phyloP scores from a whole-genome alignment of 2,113 vertebrate genomes.

The Rhabdornis inornatus region DNA sequence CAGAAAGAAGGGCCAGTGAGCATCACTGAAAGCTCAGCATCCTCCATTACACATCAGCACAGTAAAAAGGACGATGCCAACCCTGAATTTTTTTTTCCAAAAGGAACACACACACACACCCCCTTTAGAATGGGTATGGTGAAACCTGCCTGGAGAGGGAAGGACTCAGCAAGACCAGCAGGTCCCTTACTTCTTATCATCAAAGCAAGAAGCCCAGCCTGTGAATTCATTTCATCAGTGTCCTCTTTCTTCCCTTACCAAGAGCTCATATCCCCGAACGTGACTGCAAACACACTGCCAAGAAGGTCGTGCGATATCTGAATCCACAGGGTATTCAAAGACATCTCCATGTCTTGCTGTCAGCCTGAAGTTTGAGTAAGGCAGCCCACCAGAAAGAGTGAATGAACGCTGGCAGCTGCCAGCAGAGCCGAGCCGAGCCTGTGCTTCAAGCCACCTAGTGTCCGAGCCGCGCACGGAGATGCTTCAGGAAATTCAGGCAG shows the following conservation, averaged over 20 bases:
- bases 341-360: neutral
- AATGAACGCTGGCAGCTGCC: neutral
- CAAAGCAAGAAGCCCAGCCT: neutral
- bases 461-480: constrained; percentile 18
- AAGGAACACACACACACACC: neutral
- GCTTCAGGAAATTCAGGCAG: neutral
- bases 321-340: neutral
- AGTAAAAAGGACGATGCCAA: neutral
- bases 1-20: neutral
- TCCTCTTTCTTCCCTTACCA: neutral
- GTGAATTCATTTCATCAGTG: neutral
- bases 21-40: neutral
- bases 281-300: neutral
- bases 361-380: neutral
- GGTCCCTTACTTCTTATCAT: neutral
- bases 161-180: neutral
- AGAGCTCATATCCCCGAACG: neutral
- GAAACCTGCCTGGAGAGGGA: neutral
- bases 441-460: constrained; percentile 76
- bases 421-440: neutral
- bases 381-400: constrained; percentile 46
- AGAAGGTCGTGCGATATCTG: neutral
- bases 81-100: neutral
- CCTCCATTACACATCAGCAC: neutral
- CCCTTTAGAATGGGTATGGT: neutral